These are phyloP conservation scores for Drosophila neutralis DNA, from an alignment of 2,888 invertebrate species.

Conservation along the genomic window DNA sequence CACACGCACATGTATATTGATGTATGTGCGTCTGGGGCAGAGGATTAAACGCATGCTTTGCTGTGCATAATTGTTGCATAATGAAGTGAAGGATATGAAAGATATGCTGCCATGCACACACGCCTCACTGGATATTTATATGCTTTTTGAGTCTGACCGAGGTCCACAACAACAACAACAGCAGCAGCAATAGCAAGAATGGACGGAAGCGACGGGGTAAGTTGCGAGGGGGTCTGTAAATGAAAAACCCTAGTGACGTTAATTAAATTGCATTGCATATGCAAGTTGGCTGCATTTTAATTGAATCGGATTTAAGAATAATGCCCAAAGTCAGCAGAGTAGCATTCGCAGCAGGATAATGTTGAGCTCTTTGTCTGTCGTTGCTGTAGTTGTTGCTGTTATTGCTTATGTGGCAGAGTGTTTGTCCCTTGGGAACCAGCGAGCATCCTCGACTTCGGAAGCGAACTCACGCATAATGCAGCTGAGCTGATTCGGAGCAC, in stretches of 20 bases:
- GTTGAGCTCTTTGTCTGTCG: slow-evolving; percentile 17
- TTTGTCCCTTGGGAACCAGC: slow-evolving; percentile 29
- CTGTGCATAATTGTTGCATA: slow-evolving; percentile 79
- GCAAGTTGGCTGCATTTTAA: slow-evolving; percentile 77
- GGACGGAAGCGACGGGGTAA: neutral
- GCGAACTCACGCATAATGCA: slow-evolving; percentile 55
- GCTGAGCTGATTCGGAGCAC: slow-evolving; percentile 24
- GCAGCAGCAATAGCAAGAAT: neutral
- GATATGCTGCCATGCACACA: slow-evolving; percentile 62
- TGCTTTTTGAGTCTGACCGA: slow-evolving; percentile 62
- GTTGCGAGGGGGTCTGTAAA: slow-evolving; percentile 29
- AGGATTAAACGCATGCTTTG: slow-evolving; percentile 81
- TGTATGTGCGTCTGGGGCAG: slow-evolving; percentile 61
- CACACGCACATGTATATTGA: neutral
- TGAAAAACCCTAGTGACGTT: slow-evolving; percentile 72
- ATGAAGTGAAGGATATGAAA: slow-evolving; percentile 80
- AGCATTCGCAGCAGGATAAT: slow-evolving; percentile 30
- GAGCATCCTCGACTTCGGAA: neutral
- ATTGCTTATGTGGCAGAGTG: slow-evolving; percentile 39
- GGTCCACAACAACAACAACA: neutral
- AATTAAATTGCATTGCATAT: slow-evolving; percentile 79
- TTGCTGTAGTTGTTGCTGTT: slow-evolving; percentile 15
- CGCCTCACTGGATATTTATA: slow-evolving; percentile 75
- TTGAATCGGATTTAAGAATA: slow-evolving; percentile 79
- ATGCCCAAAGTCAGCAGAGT: slow-evolving; percentile 71